Conservation (phyloP, 1,140 invertebrate species). For the Drosophila punjabiensis region DNA sequence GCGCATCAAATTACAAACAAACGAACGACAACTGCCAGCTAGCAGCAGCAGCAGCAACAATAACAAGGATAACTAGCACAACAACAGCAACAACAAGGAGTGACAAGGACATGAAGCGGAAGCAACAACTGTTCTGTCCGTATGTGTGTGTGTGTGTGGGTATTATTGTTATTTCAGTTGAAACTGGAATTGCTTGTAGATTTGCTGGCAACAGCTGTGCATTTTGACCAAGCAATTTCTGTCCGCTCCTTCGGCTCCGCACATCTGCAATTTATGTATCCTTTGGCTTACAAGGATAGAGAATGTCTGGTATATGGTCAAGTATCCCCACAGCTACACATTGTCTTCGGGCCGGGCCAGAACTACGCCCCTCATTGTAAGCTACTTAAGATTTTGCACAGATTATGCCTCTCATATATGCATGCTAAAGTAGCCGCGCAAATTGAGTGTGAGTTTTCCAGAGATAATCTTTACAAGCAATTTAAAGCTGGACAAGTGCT, state of each 20-base stretch:
- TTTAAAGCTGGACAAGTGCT: constrained; percentile 82
- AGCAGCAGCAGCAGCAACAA: constrained; percentile 30
- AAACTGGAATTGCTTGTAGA: constrained; percentile 73
- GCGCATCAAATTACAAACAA: constrained; percentile 83
- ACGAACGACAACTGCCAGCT: constrained; percentile 41
- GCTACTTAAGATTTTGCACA: constrained; percentile 83
- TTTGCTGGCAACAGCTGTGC: constrained; percentile 80
- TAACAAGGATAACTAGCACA: constrained; percentile 44
- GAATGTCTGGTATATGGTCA: constrained; percentile 62
- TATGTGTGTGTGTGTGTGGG: constrained; percentile 19
- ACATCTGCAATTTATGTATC: constrained; percentile 81
- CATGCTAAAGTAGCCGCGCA: constrained; percentile 81
- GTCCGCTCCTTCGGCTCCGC: constrained; percentile 36
- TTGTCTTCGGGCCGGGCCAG: constrained; percentile 47
- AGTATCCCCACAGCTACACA: constrained; percentile 25
- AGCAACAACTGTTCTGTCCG: constrained; percentile 69
- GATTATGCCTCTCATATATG: constrained; percentile 66
- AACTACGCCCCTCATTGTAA: constrained; percentile 73
- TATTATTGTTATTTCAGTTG: constrained; percentile 80
- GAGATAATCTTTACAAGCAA: constrained; percentile 84
- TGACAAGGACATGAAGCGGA: constrained; percentile 77
- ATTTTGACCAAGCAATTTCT: constrained; percentile 69
- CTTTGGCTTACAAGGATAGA: constrained; percentile 78
- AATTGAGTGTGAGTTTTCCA: constrained; percentile 83
- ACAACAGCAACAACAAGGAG: constrained; percentile 36